Evolutionary conservation across 1,140 invertebrate species (phyloP), one percentile per base, ranked within the genome.

Genomic region (Trachelipus rathkii): DNA sequence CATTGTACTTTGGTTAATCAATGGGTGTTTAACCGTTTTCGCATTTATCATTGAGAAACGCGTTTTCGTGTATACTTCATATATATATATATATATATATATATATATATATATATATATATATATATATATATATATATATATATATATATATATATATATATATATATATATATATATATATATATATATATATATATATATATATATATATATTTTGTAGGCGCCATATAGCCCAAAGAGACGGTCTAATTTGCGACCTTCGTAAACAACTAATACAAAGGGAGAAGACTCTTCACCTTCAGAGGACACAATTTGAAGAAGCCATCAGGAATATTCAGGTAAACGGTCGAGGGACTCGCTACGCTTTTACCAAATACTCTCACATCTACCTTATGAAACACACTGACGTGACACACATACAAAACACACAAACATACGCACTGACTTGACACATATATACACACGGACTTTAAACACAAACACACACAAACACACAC

Each of bases 191-290:
- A 21, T 21, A 60, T 78, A 75, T 79, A 70, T 60, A 6, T 67
- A 72, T 68, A 84, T 83, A 77, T 60, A 60, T 60, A 60, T 33
- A 33, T 33, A 33, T 33, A 33, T 33, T 3, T 60, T n/a, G 50
- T 68, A 79, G 78, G 44, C 69, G 82, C 76, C 80, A 83, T 43
- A 69, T 85, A 70, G 82, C 83, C 44, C 83, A 85, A 74, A 83
- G 82, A 71, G 85, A 86, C 72, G 81, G 83, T 71, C 81, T 83
- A 75, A 85, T 86, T 82, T 83, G 83, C 15, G 82, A 84, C 66
- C 79, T 85, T 45, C 83, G 80, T 67, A 79, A 79, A 50, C 82
- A 83, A 68, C 72, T 83, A 44, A 75, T 73, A 46, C 80, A 79
- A 5, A 80, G 84, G 69, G 85, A 85, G 43, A 82, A 83, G 78